Evolutionary conservation across 2,797 vertebrate species (phyloP).

Genomic region (Xiphorhynchus erythropygius): DNA sequence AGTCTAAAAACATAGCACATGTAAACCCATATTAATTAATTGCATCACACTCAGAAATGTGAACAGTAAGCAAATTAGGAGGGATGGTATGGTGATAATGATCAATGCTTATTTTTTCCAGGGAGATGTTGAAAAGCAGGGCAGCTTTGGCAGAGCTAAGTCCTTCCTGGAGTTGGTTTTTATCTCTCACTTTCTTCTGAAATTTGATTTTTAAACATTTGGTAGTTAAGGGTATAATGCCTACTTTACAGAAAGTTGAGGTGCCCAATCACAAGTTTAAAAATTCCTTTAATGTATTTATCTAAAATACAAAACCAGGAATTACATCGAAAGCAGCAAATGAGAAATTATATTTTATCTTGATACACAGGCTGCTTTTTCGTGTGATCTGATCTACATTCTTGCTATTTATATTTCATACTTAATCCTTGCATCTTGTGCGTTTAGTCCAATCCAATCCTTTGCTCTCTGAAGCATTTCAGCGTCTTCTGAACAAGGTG

Average conservation of each 20-base stretch:
- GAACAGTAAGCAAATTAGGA: background rate
- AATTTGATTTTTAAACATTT: background rate
- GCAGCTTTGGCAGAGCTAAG: background rate
- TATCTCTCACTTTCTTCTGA: background rate
- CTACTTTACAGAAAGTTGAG: background rate
- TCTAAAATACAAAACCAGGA: background rate
- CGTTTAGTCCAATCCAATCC: background rate
- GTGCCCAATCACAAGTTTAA: rapidly evolving
- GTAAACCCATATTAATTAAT: background rate
- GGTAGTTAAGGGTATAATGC: background rate
- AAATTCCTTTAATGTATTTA: background rate
- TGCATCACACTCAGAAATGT: background rate
- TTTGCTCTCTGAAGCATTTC: background rate
- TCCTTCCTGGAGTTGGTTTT: background rate
- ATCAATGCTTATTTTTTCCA: background rate
- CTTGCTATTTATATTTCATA: background rate
- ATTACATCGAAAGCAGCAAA: background rate
- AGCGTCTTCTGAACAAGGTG: background rate
- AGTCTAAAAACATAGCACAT: background rate
- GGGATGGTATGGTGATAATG: background rate
- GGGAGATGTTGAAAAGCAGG: background rate
- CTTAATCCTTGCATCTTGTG: background rate
- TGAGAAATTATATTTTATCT: background rate
- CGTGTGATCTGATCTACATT: background rate
- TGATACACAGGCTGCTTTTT: background rate